Evolutionary conservation across 2,888 invertebrate species (phyloP).

Genomic region (Mayetiola destructor): DNA sequence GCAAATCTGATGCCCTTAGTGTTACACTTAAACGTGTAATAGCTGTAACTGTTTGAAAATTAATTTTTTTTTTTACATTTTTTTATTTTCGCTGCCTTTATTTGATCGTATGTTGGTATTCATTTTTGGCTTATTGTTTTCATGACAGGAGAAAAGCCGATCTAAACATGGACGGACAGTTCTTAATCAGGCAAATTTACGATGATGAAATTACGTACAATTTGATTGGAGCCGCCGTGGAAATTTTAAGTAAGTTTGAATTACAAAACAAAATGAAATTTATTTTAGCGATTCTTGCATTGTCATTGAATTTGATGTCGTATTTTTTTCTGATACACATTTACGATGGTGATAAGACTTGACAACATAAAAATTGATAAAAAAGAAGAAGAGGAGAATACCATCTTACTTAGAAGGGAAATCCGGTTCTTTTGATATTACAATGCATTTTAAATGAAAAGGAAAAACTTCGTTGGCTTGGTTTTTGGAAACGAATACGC

Average conservation of each 20-base stretch:
- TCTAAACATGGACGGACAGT: conserved; percentile 88
- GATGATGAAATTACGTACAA: conserved; percentile 92
- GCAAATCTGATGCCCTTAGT: no score
- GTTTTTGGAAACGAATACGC: no score
- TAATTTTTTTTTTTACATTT: not conserved
- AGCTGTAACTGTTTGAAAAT: not conserved
- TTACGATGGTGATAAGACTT: not conserved
- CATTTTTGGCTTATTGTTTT: conserved; percentile 14
- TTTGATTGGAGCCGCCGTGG: conserved; percentile 80
- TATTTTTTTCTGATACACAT: no score
- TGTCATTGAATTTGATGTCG: not conserved
- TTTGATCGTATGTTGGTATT: not conserved
- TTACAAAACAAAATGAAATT: not conserved
- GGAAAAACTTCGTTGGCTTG: not conserved
- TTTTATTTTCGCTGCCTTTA: not conserved
- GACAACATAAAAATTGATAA: not conserved
- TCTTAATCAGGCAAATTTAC: conserved; percentile 85
- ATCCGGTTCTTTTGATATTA: no score
- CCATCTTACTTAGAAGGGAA: no score
- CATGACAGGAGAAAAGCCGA: conserved; percentile 73
- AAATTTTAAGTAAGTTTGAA: conserved; percentile 66
- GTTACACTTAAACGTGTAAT: no score
- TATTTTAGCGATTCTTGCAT: not conserved
- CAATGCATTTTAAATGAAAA: no score
- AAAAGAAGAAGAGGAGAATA: not conserved